Conservation (phyloP, 2,888 invertebrate species). For the Agrilus biguttatus region DNA sequence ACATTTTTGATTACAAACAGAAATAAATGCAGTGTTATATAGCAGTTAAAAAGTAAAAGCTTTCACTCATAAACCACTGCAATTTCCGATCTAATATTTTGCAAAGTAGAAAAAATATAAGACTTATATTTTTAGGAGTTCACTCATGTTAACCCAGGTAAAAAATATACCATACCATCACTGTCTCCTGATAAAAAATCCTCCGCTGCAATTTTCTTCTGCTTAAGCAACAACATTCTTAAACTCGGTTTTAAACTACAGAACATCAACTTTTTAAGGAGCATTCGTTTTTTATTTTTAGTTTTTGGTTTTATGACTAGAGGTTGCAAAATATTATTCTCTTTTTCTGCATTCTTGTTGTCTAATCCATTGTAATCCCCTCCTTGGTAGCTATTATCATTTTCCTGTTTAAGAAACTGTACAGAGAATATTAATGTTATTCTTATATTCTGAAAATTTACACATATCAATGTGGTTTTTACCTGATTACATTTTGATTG, state of each 20-base stretch:
- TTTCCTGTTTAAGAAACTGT: no score
- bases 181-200: slow-evolving; percentile 13
- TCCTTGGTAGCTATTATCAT: slow-evolving; percentile 5
- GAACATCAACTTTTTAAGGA: slow-evolving; percentile 27
- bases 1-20: no score
- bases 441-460: neutral
- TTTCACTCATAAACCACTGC: no score
- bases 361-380: slow-evolving; percentile 16
- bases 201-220: slow-evolving; percentile 22
- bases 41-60: no score
- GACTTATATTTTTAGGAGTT: no score
- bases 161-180: slow-evolving; percentile 10
- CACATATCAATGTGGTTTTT: slow-evolving; percentile 3
- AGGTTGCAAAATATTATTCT: slow-evolving; percentile 13
- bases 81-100: no score
- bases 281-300: slow-evolving; percentile 26
- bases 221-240: slow-evolving; percentile 27
- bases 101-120: no score
- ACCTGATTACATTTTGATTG: slow-evolving; percentile 34
- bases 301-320: slow-evolving; percentile 26
- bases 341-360: slow-evolving; percentile 16
- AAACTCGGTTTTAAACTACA: slow-evolving; percentile 30
- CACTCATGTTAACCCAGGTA: no score
- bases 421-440: no score
- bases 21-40: no score